Percentiles rank a stretch among this genome's conserved stretches.
Evolutionary conservation across 2,113 vertebrate species (phyloP).

Genomic region (Tyrannus savana): DNA sequence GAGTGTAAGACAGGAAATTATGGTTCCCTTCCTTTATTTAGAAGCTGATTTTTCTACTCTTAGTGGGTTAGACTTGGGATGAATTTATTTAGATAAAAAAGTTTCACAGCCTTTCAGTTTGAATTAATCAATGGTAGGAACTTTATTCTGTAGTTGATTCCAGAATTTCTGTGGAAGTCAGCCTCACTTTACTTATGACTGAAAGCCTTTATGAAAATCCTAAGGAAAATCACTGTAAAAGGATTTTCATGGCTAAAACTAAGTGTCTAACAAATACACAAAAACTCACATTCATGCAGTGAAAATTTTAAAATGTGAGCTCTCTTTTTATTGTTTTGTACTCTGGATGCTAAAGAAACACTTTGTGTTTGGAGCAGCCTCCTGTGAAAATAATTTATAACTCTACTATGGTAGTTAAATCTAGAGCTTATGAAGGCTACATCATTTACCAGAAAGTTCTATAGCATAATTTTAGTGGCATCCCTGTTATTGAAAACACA

Average conservation of each 20-base stretch:
- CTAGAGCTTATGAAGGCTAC: background rate
- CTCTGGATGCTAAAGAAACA: background rate
- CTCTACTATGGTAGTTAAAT: background rate
- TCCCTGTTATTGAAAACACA: background rate
- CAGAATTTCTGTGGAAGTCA: background rate
- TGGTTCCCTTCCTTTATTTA: background rate
- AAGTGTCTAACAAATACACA: background rate
- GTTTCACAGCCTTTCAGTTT: background rate
- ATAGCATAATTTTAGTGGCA: background rate
- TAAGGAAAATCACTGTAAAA: conserved; percentile 7
- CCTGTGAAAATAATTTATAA: background rate
- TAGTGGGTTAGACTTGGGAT: background rate
- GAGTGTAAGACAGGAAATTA: background rate
- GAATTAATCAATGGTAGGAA: background rate
- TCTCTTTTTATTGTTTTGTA: background rate
- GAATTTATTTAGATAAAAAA: background rate
- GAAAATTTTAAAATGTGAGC: background rate
- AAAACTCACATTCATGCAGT: conserved; percentile 10
- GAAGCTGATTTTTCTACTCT: background rate
- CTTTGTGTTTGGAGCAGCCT: background rate
- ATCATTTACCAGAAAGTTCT: background rate
- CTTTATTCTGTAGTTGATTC: background rate
- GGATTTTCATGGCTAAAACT: background rate
- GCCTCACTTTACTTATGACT: background rate
- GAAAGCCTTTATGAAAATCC: background rate